phyloP scores from a whole-genome alignment of 2,797 vertebrate genomes.

The Novumbra hubbsi region DNA sequence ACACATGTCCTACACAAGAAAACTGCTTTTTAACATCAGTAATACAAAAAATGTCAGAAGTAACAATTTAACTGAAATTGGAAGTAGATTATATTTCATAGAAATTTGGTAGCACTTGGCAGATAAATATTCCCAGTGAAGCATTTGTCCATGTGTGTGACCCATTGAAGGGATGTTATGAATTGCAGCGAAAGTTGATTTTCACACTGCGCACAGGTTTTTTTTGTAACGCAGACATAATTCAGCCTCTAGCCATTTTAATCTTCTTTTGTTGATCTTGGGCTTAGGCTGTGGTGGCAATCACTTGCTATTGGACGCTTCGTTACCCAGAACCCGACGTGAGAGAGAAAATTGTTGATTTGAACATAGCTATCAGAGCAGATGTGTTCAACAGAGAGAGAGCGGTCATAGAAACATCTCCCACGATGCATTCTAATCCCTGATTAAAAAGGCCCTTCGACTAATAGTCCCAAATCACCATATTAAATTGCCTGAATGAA shows the following conservation, averaged over 20 bases:
- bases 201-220: slow-evolving; percentile 31
- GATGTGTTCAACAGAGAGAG: slow-evolving; percentile 66
- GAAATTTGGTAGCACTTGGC: too few species aligned
- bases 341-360: slow-evolving; percentile 66
- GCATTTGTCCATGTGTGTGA: neutral
- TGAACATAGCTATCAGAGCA: slow-evolving; percentile 61
- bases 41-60: too few species aligned
- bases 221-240: slow-evolving; percentile 38
- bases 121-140: too few species aligned
- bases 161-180: neutral
- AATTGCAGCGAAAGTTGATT: slow-evolving; percentile 36
- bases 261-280: slow-evolving; percentile 29
- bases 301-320: slow-evolving; percentile 17
- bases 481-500: slow-evolving; percentile 73
- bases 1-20: too few species aligned
- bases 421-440: slow-evolving; percentile 73
- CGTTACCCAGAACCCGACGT: slow-evolving; percentile 27
- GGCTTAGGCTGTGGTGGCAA: slow-evolving; percentile 16
- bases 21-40: too few species aligned
- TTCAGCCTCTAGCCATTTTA: slow-evolving; percentile 27
- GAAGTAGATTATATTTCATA: too few species aligned
- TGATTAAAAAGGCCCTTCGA: slow-evolving; percentile 66
- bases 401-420: slow-evolving; percentile 71
- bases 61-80: too few species aligned
- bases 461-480: slow-evolving; percentile 74